These are phyloP conservation scores for Lasioglossum malachurum DNA, from an alignment of 2,888 invertebrate genomes.

Conservation along the genomic window DNA sequence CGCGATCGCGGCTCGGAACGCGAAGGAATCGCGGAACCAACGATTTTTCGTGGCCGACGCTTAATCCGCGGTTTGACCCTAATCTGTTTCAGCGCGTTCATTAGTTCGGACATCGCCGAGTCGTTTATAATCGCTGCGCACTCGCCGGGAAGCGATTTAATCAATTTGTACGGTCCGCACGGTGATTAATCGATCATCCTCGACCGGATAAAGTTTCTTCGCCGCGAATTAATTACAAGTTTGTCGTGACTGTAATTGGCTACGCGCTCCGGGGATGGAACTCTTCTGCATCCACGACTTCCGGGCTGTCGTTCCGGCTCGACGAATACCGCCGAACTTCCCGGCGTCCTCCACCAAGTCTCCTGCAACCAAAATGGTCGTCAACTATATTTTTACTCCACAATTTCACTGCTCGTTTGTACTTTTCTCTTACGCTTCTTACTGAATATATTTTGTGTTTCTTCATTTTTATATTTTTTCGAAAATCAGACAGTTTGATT, in stretches of 20 bases:
- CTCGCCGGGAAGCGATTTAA: constrained; percentile 30
- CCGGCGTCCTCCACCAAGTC: not conserved
- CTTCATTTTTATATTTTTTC: not conserved
- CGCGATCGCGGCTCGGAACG: not conserved
- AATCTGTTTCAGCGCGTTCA: constrained; percentile 30
- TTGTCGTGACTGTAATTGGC: constrained; percentile 12
- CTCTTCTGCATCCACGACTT: not conserved
- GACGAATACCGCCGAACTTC: not conserved
- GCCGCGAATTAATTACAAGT: constrained; percentile 18
- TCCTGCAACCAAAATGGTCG: not conserved
- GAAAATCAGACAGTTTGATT: not conserved
- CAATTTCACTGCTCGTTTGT: too few relatives aligned
- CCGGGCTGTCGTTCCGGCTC: not conserved
- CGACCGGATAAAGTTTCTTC: constrained; percentile 7
- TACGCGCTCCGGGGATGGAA: not conserved
- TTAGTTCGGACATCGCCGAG: constrained; percentile 23
- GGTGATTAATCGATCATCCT: constrained; percentile 27
- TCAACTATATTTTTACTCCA: not conserved
- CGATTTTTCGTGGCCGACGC: constrained; percentile 23
- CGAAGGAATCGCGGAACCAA: constrained; percentile 16
- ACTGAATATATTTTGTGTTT: not conserved
- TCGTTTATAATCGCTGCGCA: constrained; percentile 24
- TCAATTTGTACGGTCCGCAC: constrained; percentile 21
- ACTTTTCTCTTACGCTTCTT: too few relatives aligned
- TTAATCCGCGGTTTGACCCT: constrained; percentile 24